Evolutionary conservation across 2,113 vertebrate species (phyloP), one percentile per base, ranked within the genome.

Genomic region (Clarias gariepinus): DNA sequence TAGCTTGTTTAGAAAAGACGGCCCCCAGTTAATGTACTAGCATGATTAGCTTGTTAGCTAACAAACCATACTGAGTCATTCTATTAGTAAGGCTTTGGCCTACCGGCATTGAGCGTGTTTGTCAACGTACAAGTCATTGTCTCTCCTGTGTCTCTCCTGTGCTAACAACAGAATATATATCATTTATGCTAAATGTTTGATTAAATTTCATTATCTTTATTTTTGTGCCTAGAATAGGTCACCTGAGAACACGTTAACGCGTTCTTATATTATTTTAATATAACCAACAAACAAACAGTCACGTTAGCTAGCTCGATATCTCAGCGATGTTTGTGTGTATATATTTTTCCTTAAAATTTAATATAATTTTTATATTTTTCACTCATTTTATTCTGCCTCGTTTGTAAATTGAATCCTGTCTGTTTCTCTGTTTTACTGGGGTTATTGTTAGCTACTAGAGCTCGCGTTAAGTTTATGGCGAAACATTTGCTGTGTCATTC

Each of bases 401-500:
- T 19, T 79, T 58, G n/a, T 3, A 55, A 18, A 28, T 23, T 16
- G 53, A 53, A 47, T 28, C 10, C 47, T 28, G 1, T 1, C 11
- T 79, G 78, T 30, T 79, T 58, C 11, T 79, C 6, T 6, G 1
- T 18, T 28, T 11, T 3, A 58, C 0, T 11, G 15, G 23, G 11
- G 10, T 33, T 82, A 15, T 63, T 83, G 80, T 57, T 71, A 55
- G 47, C 66, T 25, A 18, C 16, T 74, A 2, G 18, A 58, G 53
- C 60, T 77, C 1, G 47, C 23, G 15, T 84, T 74, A n/a, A 58
- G 81, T 25, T 73, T 23, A 53, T 4, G 73, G 28, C 10, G 68
- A 63, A 61, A 85, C 93, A 95, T 95, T 95, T 95, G 95, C 95
- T 94, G 95, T 96, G 95, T 96, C 95, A 96, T 95, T 92, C 91